A percentile compares a stretch with the other conserved stretches of the same genome.
Evolutionary conservation across 2,113 vertebrate species (phyloP).

Genomic region (Percopsis transmontana): DNA sequence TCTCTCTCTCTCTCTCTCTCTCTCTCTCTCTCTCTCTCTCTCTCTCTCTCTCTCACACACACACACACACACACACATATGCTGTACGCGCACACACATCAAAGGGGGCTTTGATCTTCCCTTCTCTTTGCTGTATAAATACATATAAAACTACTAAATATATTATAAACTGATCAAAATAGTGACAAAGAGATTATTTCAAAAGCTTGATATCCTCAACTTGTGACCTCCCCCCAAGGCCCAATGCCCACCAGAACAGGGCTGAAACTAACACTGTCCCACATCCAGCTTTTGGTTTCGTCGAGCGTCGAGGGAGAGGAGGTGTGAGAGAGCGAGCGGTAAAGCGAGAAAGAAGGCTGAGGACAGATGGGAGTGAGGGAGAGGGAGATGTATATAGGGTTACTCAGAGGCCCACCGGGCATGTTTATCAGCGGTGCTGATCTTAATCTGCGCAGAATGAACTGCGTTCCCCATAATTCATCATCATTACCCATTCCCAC

Average conservation of each 20-base stretch:
- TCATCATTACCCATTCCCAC: conserved; percentile 59
- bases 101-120: too few relatives aligned
- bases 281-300: not conserved
- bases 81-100: too few relatives aligned
- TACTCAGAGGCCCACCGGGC: conserved; percentile 65
- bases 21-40: too few relatives aligned
- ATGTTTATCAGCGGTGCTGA: conserved; percentile 74
- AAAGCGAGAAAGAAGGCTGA: conserved; percentile 17
- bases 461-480: conserved; percentile 58
- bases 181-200: too few relatives aligned
- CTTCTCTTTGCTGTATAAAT: too few relatives aligned
- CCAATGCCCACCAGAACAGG: not conserved
- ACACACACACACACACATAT: too few relatives aligned
- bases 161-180: too few relatives aligned
- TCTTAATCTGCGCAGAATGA: conserved; percentile 75
- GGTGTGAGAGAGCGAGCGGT: conserved; percentile 20
- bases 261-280: not conserved
- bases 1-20: too few relatives aligned
- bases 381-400: conserved; percentile 60
- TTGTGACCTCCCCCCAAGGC: too few relatives aligned
- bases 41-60: too few relatives aligned
- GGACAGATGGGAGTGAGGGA: conserved; percentile 32
- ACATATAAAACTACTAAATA: too few relatives aligned
- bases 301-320: conserved; percentile 10
- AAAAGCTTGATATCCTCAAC: too few relatives aligned